Conservation (phyloP, 2,888 invertebrate species). For the Chymomyza amoena region DNA sequence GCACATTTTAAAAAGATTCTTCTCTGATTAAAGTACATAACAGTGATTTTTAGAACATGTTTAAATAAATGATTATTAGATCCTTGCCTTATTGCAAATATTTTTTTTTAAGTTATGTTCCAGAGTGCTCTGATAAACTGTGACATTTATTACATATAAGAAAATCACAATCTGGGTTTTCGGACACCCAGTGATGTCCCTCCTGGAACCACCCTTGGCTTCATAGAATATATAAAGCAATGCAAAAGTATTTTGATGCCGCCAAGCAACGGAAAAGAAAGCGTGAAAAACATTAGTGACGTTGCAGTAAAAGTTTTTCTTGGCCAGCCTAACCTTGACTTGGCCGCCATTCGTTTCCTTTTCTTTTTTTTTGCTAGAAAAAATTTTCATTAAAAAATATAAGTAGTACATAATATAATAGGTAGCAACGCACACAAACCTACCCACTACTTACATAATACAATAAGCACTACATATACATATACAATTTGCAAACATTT, state of each 20-base stretch:
- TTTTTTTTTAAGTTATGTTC: too few species aligned
- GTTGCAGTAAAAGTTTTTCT: slow-evolving; percentile 54
- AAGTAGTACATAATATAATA: neutral
- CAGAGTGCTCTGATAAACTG: too few species aligned
- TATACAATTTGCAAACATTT: neutral
- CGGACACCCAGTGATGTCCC: too few species aligned
- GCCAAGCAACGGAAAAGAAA: neutral
- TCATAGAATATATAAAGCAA: slow-evolving; percentile 28
- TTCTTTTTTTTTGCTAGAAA: slow-evolving; percentile 16
- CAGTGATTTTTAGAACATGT: too few species aligned
- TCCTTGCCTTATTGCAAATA: too few species aligned
- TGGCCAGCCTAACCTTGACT: slow-evolving; percentile 40
- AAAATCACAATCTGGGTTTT: too few species aligned
- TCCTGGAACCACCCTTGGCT: too few species aligned
- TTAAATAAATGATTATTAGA: too few species aligned
- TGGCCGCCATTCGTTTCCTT: neutral
- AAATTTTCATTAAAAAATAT: slow-evolving; percentile 53
- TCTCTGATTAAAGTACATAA: too few species aligned
- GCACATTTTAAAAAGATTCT: too few species aligned
- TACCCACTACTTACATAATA: neutral
- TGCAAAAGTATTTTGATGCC: slow-evolving; percentile 57
- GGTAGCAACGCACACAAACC: neutral
- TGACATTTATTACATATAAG: too few species aligned
- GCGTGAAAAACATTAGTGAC: slow-evolving; percentile 44
- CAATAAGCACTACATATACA: neutral